These are phyloP conservation scores for Porites rus DNA, from an alignment of 92 coral and sea anemone species.

Conservation along the genomic window DNA sequence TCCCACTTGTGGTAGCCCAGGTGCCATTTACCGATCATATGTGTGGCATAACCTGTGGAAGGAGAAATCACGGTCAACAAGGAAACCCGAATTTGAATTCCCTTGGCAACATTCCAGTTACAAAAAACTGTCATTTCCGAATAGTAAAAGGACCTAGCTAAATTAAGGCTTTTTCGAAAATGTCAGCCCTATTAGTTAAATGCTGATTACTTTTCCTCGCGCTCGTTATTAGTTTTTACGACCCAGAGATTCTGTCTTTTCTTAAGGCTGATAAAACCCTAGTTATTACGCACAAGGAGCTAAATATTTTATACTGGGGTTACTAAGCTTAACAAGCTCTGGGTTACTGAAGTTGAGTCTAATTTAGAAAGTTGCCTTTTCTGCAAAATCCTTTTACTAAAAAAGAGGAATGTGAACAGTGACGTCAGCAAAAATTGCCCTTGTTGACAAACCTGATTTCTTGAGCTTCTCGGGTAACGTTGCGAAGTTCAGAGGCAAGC, in stretches of 20 bases:
- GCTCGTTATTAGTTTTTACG: no score
- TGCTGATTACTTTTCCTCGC: no score
- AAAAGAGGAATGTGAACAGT: no score
- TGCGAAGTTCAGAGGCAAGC: conserved; percentile 53
- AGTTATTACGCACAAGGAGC: no score
- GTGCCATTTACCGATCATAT: conserved; percentile 76
- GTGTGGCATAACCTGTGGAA: conserved; percentile 66
- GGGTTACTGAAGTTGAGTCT: no score
- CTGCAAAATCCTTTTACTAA: background rate
- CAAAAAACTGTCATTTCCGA: background rate
- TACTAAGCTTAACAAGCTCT: no score
- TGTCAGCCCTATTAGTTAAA: no score
- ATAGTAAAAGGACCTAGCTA: background rate
- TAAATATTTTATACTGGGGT: no score
- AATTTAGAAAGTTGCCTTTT: background rate
- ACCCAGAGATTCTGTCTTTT: no score
- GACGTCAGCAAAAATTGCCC: no score
- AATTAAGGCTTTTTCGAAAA: no score
- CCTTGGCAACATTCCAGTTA: background rate
- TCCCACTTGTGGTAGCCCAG: conserved; percentile 63
- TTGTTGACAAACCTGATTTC: conserved; percentile 42
- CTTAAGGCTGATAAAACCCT: no score
- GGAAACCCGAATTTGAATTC: background rate
- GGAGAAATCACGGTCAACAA: background rate
- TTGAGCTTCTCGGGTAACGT: conserved; percentile 59